Percentiles rank a stretch among this genome's conserved stretches.
Evolutionary conservation across 2,888 invertebrate species (phyloP).

Genomic region (Crossocerus cetratus): DNA sequence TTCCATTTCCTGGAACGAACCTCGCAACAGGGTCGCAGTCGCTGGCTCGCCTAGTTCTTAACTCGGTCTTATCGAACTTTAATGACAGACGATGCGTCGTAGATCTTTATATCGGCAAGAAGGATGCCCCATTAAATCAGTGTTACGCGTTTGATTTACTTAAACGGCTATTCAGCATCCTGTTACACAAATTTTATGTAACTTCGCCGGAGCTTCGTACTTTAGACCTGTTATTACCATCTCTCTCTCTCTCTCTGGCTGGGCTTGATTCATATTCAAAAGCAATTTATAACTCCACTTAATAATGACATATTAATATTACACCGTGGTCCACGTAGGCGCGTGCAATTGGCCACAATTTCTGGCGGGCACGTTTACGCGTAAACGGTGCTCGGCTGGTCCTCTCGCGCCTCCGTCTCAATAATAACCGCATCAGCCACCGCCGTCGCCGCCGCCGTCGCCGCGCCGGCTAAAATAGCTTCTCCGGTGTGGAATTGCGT

Average conservation of each 20-base stretch:
- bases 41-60: too few relatives aligned
- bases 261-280: slow-evolving; percentile 12
- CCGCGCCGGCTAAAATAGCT: too few relatives aligned
- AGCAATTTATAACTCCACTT: slow-evolving; percentile 13
- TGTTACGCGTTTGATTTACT: slow-evolving; percentile 28
- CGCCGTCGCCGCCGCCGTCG: too few relatives aligned
- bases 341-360: slow-evolving; percentile 5
- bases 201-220: background rate
- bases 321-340: background rate
- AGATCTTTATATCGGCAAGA: background rate
- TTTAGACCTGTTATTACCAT: slow-evolving; percentile 9
- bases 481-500: too few relatives aligned
- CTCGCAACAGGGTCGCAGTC: too few relatives aligned
- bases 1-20: too few relatives aligned
- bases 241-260: background rate
- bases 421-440: too few relatives aligned
- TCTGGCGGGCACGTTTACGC: background rate
- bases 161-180: slow-evolving; percentile 23
- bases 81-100: too few relatives aligned
- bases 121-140: slow-evolving; percentile 28
- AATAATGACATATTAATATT: slow-evolving; percentile 15
- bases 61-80: too few relatives aligned
- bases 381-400: background rate
- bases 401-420: too few relatives aligned
- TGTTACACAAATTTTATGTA: slow-evolving; percentile 9